Evolutionary conservation across 37 sponge, comb jelly and placozoan genomes (phyloP), one percentile per base, ranked within the genome.

Genomic region (Haliclona indistincta): DNA sequence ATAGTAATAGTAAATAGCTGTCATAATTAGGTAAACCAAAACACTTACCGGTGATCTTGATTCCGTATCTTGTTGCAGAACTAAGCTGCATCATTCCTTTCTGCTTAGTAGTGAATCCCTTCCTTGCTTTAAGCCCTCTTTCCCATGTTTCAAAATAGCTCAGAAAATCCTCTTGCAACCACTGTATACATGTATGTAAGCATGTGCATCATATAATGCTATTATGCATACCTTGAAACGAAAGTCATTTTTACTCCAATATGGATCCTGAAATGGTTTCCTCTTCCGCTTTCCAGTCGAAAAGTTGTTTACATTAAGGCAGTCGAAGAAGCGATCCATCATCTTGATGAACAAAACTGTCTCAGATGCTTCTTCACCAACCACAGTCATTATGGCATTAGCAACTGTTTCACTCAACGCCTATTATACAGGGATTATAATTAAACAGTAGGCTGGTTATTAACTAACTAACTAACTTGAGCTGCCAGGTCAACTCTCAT

Each of bases 141-240:
- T 82, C 75, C 83, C 83, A 82, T 35, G 52, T 36, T 15, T 74
- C 43, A 43, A 82, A 33, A 62, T 82, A 82, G 43, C 60, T 47
- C 28, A 82, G 39, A 25, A 85, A 78, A 2, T 65, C 86, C n/a
- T 72, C 58, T 49, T 75, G 29, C 3, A 83, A 41, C 53, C 60
- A 54, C 76, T 75, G 41, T 34, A 64, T 53, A 26, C 6, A 64
- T n/a, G n/a, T n/a, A n/a, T n/a, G n/a, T 8, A 10, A 4, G 33
- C 41, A 67, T 13, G 15, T 4, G 29, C 5, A 10, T 6, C 6
- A 58, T 6, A 4, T 6, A 5, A 58, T 51, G 53, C 17, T 51
- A 19, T 19, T 51, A 51, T 20, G 22, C 53, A 20, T 51, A 51
- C 53, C 13, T 60, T 60, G 56, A 56, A 28, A 56, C 56, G 56